Base-by-base conservation (phyloP, 2,888 invertebrate genomes). In the Epinotia demarniana region DNA sequence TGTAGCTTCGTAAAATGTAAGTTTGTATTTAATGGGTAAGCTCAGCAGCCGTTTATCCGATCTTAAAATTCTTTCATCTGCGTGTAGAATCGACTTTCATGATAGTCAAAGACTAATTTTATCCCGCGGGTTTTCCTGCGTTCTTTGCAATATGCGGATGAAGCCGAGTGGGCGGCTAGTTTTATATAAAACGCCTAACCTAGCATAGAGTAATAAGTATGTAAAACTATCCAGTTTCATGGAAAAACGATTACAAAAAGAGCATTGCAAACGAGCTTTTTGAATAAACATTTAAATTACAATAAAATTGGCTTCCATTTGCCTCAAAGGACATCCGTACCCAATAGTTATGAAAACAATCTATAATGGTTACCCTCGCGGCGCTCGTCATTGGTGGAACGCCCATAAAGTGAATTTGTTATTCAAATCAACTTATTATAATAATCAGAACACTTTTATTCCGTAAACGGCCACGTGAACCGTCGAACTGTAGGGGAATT, bases 401-500 rank as follows among this genome's bases (percentile, higher is more conserved):
- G 62, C 12, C 39, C 49, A 72, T 78, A 77, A 78, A 79, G 73
- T 58, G 60, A 74, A 69, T 78, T 76, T 76, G 75, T 68, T 66
- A 78, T 77, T 76, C 66, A 79, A 80, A 80, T 79, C 13, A 46
- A 43, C 72, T 75, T 60, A 78, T 80, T 78, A 76, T 61, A 77
- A 77, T 77, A 77, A 80, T 78, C 72, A 72, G 70, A 62, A 72
- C 73, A 78, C 75, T 80, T 80, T 78, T 79, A 82, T 81, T 80
- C 78, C 62, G 70, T 73, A 39, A 43, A 39, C 18, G 23, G 13
- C 12, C 71, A 61, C 71, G 70, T 74, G 69, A 46, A 23, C 49
- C 12, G 39, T 33, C 5, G 8, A 27, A 63, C 62, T 27, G 3
- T 63, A 27, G 49, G 60, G 23, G 57, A 27, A 39, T 57, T 39